Conservation (phyloP, 2,888 invertebrate genomes). For the Cryptus viduatorius region DNA sequence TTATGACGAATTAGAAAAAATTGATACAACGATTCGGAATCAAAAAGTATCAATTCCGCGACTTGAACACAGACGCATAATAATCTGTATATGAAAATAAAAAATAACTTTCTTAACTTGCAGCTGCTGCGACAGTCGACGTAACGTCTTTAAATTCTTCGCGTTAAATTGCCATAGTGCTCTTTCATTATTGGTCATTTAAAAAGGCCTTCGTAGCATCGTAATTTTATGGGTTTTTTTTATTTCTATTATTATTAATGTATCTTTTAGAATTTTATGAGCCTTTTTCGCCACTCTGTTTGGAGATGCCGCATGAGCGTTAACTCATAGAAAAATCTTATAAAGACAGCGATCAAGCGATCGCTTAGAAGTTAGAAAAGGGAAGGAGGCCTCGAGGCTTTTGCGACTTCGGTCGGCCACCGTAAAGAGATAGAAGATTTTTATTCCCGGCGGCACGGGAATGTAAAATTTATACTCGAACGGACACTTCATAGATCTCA, state of each 20-base stretch:
- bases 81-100: background rate
- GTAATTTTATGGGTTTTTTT: background rate
- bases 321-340: too few species aligned
- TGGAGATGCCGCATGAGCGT: too few species aligned
- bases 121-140: background rate
- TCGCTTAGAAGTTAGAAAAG: background rate
- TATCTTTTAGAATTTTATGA: conserved; percentile 4
- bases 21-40: too few species aligned
- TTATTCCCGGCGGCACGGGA: conserved; percentile 19
- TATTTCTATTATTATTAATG: too few species aligned
- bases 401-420: background rate
- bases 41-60: background rate
- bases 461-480: background rate
- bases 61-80: too few species aligned
- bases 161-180: background rate
- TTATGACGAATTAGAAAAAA: too few species aligned
- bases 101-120: background rate
- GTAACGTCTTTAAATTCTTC: background rate
- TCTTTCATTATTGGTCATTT: conserved; percentile 11
- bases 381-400: conserved; percentile 15
- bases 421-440: conserved; percentile 8
- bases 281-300: background rate
- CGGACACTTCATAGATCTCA: background rate
- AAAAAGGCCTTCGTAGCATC: background rate
- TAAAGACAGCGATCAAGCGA: too few species aligned